These are phyloP conservation scores for Albula goreensis DNA, from an alignment of 2,113 vertebrate species.

Conservation along the genomic window DNA sequence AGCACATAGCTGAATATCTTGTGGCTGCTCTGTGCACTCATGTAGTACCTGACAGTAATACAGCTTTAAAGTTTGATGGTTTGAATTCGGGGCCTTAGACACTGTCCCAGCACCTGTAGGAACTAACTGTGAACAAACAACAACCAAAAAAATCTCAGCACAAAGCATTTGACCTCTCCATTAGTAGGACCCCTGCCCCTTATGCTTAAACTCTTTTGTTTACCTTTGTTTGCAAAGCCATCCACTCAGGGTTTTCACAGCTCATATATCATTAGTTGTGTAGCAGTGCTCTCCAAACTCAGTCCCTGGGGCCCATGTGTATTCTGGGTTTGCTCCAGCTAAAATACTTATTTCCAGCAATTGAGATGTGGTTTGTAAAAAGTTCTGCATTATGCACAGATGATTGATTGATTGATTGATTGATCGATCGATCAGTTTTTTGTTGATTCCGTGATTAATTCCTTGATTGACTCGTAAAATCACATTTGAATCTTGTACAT, in stretches of 20 bases:
- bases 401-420: not conserved
- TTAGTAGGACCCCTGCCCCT: not conserved
- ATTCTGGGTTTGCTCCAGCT: not conserved
- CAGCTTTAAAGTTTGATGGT: not conserved
- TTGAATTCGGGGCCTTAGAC: not conserved
- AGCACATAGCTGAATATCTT: too few species aligned
- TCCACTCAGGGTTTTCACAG: not conserved
- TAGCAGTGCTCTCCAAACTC: not conserved
- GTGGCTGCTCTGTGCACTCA: too few species aligned
- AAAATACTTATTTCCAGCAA: not conserved
- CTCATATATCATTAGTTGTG: not conserved
- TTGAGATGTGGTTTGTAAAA: not conserved
- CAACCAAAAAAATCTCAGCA: not conserved
- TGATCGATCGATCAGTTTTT: not conserved
- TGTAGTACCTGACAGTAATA: not conserved
- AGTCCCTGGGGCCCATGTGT: not conserved
- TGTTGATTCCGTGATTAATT: not conserved
- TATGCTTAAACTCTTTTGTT: not conserved
- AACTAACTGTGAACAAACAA: not conserved
- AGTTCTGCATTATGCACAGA: not conserved
- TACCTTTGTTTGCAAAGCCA: not conserved
- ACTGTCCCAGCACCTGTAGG: not conserved
- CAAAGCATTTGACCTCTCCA: not conserved
- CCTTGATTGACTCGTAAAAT: not conserved
- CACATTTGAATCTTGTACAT: not conserved